Percentiles rank a stretch among this genome's conserved stretches.
Conservation (phyloP, 2,797 vertebrate species). For the Rhinatrema bivittatum region DNA sequence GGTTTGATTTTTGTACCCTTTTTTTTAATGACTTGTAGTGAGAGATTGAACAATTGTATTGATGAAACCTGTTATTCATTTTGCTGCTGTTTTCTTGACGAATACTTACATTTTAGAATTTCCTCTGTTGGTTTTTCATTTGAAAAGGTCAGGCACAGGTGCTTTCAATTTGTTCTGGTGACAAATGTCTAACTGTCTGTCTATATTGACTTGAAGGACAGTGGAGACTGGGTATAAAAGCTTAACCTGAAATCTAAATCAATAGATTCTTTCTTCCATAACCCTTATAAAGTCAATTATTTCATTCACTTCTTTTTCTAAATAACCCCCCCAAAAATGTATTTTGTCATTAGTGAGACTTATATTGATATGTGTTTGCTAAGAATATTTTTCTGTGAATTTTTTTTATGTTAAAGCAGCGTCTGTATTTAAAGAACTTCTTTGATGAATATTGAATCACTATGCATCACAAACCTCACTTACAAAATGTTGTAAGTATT, state of each 20-base stretch:
- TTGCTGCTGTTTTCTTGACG: not conserved
- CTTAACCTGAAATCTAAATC: not conserved
- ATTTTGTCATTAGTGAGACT: not conserved
- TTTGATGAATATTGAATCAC: too few species aligned
- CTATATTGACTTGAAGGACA: constrained; percentile 59
- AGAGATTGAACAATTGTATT: not conserved
- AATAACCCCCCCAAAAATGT: not conserved
- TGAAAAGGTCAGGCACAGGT: not conserved
- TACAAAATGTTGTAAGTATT: too few species aligned
- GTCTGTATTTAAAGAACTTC: too few species aligned
- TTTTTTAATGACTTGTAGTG: not conserved
- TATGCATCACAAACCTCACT: too few species aligned
- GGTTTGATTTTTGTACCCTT: too few species aligned
- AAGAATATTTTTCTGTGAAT: not conserved
- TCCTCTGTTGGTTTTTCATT: not conserved
- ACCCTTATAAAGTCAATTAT: not conserved
- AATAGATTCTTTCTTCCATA: not conserved
- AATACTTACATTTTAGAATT: not conserved
- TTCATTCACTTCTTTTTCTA: not conserved
- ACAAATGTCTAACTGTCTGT: constrained; percentile 23
- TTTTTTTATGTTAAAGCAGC: not conserved
- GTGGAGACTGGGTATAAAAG: constrained; percentile 7
- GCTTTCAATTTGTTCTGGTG: not conserved
- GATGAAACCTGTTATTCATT: not conserved
- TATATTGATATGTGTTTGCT: not conserved